Conservation (phyloP, 2,888 invertebrate species). For the Zaprionus obscuricornis region DNA sequence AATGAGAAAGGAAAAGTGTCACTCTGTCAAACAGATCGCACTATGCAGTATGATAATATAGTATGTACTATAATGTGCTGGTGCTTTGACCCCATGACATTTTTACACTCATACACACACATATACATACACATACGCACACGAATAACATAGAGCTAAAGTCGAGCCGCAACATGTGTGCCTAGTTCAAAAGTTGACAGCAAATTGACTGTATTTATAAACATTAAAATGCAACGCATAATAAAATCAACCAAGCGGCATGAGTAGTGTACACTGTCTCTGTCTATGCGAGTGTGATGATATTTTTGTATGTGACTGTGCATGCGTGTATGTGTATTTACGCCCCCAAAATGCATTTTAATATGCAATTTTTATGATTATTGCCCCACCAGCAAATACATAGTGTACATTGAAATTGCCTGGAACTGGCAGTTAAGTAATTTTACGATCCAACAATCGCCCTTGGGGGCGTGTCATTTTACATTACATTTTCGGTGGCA, state of each 20-base stretch:
- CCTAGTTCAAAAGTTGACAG: constrained; percentile 73
- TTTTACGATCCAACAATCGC: constrained; percentile 42
- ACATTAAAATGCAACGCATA: constrained; percentile 53
- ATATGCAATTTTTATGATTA: constrained; percentile 66
- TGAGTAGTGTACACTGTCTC: neutral
- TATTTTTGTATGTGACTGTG: neutral
- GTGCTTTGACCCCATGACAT: constrained; percentile 64
- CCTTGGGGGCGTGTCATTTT: constrained; percentile 35
- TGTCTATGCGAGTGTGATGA: neutral
- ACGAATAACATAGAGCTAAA: constrained; percentile 28
- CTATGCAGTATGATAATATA: constrained; percentile 22
- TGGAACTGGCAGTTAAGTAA: constrained; percentile 23
- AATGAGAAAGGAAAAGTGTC: constrained; percentile 46
- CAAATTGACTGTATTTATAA: constrained; percentile 77
- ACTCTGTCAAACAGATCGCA: constrained; percentile 41
- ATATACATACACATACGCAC: too few species aligned
- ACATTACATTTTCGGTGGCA: constrained; percentile 53
- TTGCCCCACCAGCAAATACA: constrained; percentile 19
- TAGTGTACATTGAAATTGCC: constrained; percentile 11
- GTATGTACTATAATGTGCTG: constrained; percentile 28
- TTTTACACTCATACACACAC: constrained; percentile 39
- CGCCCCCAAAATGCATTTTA: constrained; percentile 61
- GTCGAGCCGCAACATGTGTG: constrained; percentile 62
- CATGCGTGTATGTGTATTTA: constrained; percentile 1
- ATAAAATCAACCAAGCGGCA: neutral